These are phyloP conservation scores for Danio choprae DNA, from an alignment of 2,797 vertebrate species.

Conservation along the genomic window DNA sequence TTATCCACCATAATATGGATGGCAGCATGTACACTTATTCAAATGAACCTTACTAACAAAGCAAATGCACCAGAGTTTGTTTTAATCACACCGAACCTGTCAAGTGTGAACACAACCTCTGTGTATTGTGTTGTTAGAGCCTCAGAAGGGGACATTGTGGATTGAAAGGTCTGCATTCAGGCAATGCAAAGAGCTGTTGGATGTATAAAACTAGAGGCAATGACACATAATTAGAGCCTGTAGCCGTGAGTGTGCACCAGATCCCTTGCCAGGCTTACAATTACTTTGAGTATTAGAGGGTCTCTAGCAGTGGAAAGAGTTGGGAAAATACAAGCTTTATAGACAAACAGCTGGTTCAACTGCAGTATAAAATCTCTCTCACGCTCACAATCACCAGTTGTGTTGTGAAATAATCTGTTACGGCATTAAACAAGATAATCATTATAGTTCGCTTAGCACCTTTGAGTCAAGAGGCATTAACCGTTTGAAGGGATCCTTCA, in stretches of 20 bases:
- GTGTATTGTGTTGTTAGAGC: constrained; percentile 39
- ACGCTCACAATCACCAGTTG: constrained; percentile 10
- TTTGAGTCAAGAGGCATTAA: constrained; percentile 3
- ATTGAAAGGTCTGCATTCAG: constrained; percentile 27
- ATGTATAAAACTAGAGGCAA: constrained; percentile 65
- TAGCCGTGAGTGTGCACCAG: constrained; percentile 63
- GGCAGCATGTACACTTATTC: no score
- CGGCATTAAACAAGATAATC: background rate
- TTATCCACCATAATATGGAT: no score
- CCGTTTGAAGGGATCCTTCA: background rate
- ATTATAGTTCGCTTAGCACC: background rate
- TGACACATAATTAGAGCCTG: constrained; percentile 77
- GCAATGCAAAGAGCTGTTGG: constrained; percentile 51
- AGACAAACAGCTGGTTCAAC: constrained; percentile 55
- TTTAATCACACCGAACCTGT: no score
- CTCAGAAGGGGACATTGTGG: constrained; percentile 35
- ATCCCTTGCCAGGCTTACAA: constrained; percentile 72
- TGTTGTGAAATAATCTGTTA: constrained; percentile 14
- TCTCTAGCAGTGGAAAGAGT: constrained; percentile 62
- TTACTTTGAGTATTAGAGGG: constrained; percentile 75
- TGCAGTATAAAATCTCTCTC: constrained; percentile 34
- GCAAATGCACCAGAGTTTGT: no score
- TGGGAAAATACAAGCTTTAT: constrained; percentile 65
- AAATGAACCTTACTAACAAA: no score
- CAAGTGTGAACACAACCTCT: no score